Base-by-base conservation (phyloP, 2,888 invertebrate genomes). In the Dynastes tityus region DNA sequence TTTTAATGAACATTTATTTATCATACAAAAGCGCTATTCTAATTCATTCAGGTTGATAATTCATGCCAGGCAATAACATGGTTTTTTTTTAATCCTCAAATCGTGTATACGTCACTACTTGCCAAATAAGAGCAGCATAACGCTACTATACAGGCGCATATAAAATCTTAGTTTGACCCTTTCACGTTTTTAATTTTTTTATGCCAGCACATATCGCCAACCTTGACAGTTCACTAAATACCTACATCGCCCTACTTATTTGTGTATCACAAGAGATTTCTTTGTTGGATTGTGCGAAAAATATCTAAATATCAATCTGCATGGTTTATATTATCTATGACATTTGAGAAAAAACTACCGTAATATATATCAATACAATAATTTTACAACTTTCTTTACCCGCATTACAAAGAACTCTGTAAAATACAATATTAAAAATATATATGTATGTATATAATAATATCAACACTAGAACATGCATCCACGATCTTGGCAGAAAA, bases 401-500 rank as follows among this genome's bases (percentile, higher is more conserved):
- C 73, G 73, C 73, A 45, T 73, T 73, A 73, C 73, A 73, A 73
- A 73, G 73, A 73, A 73, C 73, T 71, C 71, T 58, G 73, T 73
- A 73, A 73, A 73, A 73, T 73, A 58, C 73, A 73, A 73, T 73
- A 73, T 73, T 73, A 73, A 73, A 73, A 73, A 73, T 73, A 73
- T 73, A 73, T 73, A 68, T 68, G 22, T 73, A 49, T 49, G 5
- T 40, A 58, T 58, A 58, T 58, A 73, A 55, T 70, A 75, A 76
- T 76, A 53, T 76, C 37, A 49, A 67, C 40, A 61, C 55, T 63
- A 74, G 16, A 40, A 74, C 58, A 74, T 58, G 74, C 74, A 63
- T 61, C 58, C 73, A 63, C 22, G 61, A 63, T n/a, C 11, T 37
- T 58, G 63, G 55, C 55, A 74, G 63, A 74, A 45, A 61, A n/a